Base-by-base conservation (phyloP, 1,140 invertebrate genomes). In the Cotesia chilonis region DNA sequence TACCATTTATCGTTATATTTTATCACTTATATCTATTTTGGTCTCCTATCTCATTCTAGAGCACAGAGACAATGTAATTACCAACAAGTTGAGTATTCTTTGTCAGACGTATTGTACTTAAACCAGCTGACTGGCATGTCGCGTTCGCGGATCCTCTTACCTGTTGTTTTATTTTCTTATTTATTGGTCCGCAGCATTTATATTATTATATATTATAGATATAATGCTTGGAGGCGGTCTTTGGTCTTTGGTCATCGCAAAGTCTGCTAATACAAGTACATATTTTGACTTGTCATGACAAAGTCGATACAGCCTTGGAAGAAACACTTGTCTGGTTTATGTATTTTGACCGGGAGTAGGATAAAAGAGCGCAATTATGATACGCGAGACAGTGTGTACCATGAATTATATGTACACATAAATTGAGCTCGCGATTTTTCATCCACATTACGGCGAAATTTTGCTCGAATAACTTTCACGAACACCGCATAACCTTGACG, bases 391-490 rank as follows among this genome's bases (percentile, higher is more conserved):
- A 28, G 28, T 28, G 3, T 28, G 28, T 28, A 28, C 28, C 28
- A 28, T 28, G 28, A 28, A 28, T 28, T 28, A 28, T 28, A 28
- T 28, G 28, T 28, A 28, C 28, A 28, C 28, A 28, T 28, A 28
- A 28, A 28, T 28, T 28, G 28, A 28, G 28, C 28, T 28, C 1
- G 28, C 28, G 28, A 28, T 28, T 28, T 28, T 28, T 28, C 28
- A 28, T 28, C 28, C 1, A 28, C 28, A 28, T 2, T 28, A 28
- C 28, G 51, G 47, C 68, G 74, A 73, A 81, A 82, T 83, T 28
- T 81, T 78, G 77, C 64, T 65, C 69, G 52, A 64, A 63, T 68
- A 76, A 83, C 81, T 83, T 82, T 83, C 82, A 83, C 80, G 77
- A 81, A 61, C 65, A 36, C 47, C 37, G 72, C 74, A 74, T 80